Conservation (phyloP, 2,797 vertebrate genomes). For the Tangara arthus region DNA sequence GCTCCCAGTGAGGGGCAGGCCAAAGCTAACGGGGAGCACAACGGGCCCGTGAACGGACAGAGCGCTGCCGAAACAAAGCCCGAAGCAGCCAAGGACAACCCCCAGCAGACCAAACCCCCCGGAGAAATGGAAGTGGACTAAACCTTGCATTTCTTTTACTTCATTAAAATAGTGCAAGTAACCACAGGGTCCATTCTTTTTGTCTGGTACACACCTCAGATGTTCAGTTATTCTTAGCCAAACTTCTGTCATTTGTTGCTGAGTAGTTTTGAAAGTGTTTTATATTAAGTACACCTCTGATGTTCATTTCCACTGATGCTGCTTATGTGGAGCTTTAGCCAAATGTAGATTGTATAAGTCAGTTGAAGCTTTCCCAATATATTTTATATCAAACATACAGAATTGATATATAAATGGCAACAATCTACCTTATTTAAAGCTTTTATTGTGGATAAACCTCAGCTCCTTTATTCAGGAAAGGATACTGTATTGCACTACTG, state of each 20-base stretch:
- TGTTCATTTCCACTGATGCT: conserved; percentile 72
- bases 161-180: conserved; percentile 72
- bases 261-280: conserved; percentile 76
- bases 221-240: conserved; percentile 72
- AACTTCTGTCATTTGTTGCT: conserved; percentile 75
- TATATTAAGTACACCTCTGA: conserved; percentile 68
- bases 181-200: conserved; percentile 74
- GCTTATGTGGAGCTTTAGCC: conserved; percentile 76
- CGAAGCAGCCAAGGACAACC: conserved; percentile 77
- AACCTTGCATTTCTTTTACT: conserved; percentile 61
- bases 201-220: conserved; percentile 70
- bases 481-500: conserved; percentile 75
- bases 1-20: conserved; percentile 77
- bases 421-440: conserved; percentile 77
- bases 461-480: conserved; percentile 75
- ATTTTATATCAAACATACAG: conserved; percentile 74
- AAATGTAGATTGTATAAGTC: conserved; percentile 75
- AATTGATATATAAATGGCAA: conserved; percentile 72
- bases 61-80: conserved; percentile 76
- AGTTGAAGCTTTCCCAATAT: conserved; percentile 73
- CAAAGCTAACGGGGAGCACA: conserved; percentile 79
- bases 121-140: conserved; percentile 95
- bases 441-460: conserved; percentile 76
- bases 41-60: conserved; percentile 80
- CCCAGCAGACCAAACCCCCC: conserved; percentile 80